Percentiles rank a stretch among this genome's conserved stretches.
phyloP scores from a whole-genome alignment of 2,888 invertebrate species.

The Byasa hedistus region DNA sequence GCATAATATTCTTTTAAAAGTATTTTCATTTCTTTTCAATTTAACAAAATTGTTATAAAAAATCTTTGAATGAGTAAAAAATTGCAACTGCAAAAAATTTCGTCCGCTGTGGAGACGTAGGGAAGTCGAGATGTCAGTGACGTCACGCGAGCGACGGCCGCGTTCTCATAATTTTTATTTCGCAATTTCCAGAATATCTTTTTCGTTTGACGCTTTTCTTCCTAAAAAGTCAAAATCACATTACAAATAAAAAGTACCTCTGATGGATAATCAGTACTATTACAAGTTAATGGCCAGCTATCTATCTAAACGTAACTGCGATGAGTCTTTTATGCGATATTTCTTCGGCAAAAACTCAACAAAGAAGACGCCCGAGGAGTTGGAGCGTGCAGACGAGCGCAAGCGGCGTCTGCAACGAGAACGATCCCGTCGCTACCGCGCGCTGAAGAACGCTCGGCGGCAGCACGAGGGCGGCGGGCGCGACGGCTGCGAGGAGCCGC shows the following conservation, averaged over 20 bases:
- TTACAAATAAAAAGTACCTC: conserved; percentile 17
- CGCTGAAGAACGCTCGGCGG: conserved; percentile 69
- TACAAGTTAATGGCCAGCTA: conserved; percentile 76
- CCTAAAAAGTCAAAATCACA: conserved; percentile 22
- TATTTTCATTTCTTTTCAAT: no score
- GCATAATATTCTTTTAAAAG: no score
- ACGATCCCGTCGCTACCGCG: conserved; percentile 68
- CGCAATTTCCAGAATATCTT: conserved; percentile 60
- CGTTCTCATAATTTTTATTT: conserved; percentile 76
- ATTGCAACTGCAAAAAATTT: no score
- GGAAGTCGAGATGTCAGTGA: conserved; percentile 50
- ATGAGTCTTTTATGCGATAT: conserved; percentile 76
- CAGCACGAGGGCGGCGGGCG: conserved; percentile 65
- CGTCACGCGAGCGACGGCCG: conserved; percentile 63
- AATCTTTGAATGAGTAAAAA: no score
- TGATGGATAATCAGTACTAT: conserved; percentile 75
- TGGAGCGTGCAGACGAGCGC: conserved; percentile 71
- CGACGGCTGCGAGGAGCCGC: conserved; percentile 51
- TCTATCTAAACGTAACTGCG: conserved; percentile 73
- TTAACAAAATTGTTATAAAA: no score
- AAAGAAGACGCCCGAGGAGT: conserved; percentile 70
- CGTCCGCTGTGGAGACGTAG: no score
- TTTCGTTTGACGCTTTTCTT: conserved; percentile 40
- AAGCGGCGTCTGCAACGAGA: conserved; percentile 70
- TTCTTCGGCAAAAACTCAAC: conserved; percentile 72